Evolutionary conservation across 2,888 invertebrate genomes (phyloP).

Genomic region (Neoaliturus tenellus): DNA sequence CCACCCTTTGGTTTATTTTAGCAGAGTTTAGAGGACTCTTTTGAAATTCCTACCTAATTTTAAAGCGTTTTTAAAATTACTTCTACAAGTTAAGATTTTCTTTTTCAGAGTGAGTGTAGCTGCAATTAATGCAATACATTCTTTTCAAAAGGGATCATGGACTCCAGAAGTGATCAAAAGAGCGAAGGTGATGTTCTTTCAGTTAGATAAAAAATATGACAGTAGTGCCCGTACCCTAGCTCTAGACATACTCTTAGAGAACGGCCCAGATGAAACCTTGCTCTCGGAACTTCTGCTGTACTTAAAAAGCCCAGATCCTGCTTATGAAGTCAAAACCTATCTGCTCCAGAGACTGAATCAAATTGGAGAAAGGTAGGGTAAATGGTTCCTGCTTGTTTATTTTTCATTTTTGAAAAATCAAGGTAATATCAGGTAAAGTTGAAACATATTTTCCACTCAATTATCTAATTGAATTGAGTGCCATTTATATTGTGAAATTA

Average conservation of each 20-base stretch:
- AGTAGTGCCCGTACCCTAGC: constrained; percentile 83
- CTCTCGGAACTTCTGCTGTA: constrained; percentile 75
- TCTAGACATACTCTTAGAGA: constrained; percentile 80
- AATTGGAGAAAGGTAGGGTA: constrained; percentile 74
- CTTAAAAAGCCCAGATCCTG: constrained; percentile 73
- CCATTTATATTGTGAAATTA: too few relatives aligned
- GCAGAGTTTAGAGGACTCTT: too few relatives aligned
- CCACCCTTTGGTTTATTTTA: too few relatives aligned
- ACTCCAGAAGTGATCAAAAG: constrained; percentile 72
- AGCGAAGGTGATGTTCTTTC: constrained; percentile 78
- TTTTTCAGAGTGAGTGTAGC: constrained; percentile 75
- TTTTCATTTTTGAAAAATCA: too few relatives aligned
- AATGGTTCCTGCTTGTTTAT: too few relatives aligned
- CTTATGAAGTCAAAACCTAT: constrained; percentile 81
- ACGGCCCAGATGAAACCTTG: constrained; percentile 75
- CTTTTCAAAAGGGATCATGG: constrained; percentile 73
- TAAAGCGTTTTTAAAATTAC: too few relatives aligned
- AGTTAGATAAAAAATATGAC: constrained; percentile 78
- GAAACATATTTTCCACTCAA: too few relatives aligned
- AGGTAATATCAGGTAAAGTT: too few relatives aligned
- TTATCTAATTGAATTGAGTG: too few relatives aligned
- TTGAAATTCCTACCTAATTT: too few relatives aligned
- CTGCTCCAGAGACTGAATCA: constrained; percentile 79
- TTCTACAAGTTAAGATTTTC: too few relatives aligned
- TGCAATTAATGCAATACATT: constrained; percentile 81